Conservation (phyloP, 2,113 vertebrate genomes). For the Upupa epops region DNA sequence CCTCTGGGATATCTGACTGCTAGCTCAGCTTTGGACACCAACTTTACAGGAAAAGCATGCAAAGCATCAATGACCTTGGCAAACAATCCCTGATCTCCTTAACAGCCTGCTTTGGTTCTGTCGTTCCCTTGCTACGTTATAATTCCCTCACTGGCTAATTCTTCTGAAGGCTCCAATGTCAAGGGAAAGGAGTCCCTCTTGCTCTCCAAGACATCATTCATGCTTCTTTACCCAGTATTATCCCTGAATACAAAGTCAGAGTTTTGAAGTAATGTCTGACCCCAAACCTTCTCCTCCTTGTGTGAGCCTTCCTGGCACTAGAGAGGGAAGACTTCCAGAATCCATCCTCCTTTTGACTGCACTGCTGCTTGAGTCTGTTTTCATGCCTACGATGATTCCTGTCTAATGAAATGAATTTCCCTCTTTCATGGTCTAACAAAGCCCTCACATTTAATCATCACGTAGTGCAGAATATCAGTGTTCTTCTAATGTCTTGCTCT, state of each 20-base stretch:
- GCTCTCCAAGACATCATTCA: neutral
- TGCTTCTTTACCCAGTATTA: neutral
- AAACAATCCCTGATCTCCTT: neutral
- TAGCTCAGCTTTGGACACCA: conserved; percentile 14
- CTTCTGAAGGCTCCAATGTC: neutral
- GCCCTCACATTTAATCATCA: neutral
- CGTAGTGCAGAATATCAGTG: neutral
- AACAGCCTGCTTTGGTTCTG: neutral
- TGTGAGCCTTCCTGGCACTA: neutral
- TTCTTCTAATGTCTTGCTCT: neutral
- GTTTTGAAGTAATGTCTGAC: neutral
- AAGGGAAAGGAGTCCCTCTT: neutral
- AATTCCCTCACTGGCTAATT: neutral
- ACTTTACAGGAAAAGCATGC: neutral
- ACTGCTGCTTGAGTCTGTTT: neutral
- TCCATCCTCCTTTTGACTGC: neutral
- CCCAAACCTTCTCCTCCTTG: neutral
- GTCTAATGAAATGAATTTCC: neutral
- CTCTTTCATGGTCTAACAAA: neutral
- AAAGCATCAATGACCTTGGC: neutral
- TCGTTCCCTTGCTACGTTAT: neutral
- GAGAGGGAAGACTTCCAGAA: neutral
- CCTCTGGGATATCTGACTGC: neutral
- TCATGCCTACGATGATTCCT: neutral
- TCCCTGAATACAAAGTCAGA: neutral